phyloP scores from a whole-genome alignment of 2,113 vertebrate genomes.

The Illadopsis cleaveri region DNA sequence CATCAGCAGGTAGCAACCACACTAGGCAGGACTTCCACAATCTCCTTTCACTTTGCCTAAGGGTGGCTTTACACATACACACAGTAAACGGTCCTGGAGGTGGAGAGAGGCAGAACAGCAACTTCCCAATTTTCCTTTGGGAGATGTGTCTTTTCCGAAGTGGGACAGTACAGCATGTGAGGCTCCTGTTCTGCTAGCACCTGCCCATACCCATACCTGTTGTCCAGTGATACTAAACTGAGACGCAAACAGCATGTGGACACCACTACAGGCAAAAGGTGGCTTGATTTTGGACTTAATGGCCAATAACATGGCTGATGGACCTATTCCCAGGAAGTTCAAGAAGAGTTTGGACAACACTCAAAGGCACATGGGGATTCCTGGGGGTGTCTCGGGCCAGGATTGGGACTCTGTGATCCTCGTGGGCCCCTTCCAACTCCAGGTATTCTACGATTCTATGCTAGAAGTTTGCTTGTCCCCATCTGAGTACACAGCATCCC shows the following conservation, averaged over 20 bases:
- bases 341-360: neutral
- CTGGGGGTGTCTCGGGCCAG: neutral
- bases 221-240: neutral
- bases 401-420: neutral
- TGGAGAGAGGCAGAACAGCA: neutral
- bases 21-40: neutral
- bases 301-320: neutral
- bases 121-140: neutral
- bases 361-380: neutral
- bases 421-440: neutral
- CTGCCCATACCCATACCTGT: neutral
- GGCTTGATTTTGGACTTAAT: neutral
- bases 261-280: neutral
- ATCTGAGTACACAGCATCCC: neutral
- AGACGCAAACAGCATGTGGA: neutral
- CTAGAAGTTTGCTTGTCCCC: neutral
- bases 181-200: neutral
- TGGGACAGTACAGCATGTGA: accelerated
- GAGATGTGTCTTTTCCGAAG: neutral
- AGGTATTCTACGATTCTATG: neutral
- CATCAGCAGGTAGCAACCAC: neutral
- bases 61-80: neutral
- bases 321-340: neutral
- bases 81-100: neutral
- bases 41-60: neutral